phyloP scores from a whole-genome alignment of 2,888 invertebrate species.

The Diabrotica balteata region DNA sequence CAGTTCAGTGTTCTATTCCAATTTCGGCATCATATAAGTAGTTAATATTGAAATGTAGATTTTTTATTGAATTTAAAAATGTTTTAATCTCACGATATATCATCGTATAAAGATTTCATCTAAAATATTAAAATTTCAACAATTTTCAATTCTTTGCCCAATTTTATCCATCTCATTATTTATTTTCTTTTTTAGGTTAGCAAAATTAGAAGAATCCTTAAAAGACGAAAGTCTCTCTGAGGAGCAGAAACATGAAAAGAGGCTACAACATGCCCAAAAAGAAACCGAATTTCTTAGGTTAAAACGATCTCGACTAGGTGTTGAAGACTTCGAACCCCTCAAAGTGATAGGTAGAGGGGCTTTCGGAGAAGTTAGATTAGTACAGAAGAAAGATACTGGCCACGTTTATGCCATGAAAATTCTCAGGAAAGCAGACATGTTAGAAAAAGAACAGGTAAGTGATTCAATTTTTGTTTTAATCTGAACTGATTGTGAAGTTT shows the following conservation, averaged over 20 bases:
- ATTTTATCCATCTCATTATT: background rate
- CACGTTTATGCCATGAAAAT: slow-evolving; percentile 99
- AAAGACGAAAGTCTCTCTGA: slow-evolving; percentile 95
- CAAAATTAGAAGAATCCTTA: slow-evolving; percentile 94
- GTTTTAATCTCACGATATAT: too few relatives aligned
- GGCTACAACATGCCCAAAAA: slow-evolving; percentile 95
- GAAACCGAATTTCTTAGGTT: slow-evolving; percentile 98
- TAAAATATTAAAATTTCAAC: too few relatives aligned
- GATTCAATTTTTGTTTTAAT: too few relatives aligned
- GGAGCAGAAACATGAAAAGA: slow-evolving; percentile 92
- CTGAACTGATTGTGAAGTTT: too few relatives aligned
- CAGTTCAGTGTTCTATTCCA: too few relatives aligned
- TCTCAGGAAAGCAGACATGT: slow-evolving; percentile 97
- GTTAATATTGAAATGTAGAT: too few relatives aligned
- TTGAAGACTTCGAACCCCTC: slow-evolving; percentile 97
- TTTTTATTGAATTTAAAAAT: too few relatives aligned
- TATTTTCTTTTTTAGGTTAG: slow-evolving; percentile 66
- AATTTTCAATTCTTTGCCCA: too few relatives aligned
- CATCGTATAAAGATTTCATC: too few relatives aligned
- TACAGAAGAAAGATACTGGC: slow-evolving; percentile 99
- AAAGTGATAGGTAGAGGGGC: slow-evolving; percentile 96
- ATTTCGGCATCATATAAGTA: too few relatives aligned
- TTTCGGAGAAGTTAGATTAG: slow-evolving; percentile 94
- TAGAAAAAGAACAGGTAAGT: slow-evolving; percentile 91
- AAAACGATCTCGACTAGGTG: slow-evolving; percentile 93